Base-by-base conservation (phyloP, 2,113 vertebrate species). In the Oncorhynchus keta region DNA sequence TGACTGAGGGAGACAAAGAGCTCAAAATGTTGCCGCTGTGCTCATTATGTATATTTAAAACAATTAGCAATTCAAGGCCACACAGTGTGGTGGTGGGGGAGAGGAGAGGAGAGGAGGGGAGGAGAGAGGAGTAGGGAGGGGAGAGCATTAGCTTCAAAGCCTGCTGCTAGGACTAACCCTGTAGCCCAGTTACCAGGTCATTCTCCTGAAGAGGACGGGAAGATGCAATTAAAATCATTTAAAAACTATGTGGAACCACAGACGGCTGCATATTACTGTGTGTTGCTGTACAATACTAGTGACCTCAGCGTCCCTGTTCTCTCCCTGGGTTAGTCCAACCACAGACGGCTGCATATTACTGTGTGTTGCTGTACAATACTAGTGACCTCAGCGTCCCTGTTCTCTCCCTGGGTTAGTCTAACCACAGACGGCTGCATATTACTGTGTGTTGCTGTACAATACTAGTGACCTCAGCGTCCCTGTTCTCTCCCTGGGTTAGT, bases 11-110 rank as follows among this genome's bases (percentile, higher is more conserved):
- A 96, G 93, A 97, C 95, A 96, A 96, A 97, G 95, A 93, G 87
- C 90, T 93, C 91, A 81, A 93, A 92, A 87, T 91, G 95, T 93
- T 94, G 93, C 93, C 93, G 93, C 87, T 87, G 88, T 94, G 94
- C 95, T 97, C 95, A 96, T 97, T 96, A 95, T 93, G 93, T 92
- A 89, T 93, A 92, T 96, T 96, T 93, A 94, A 94, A 96, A 95
- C 92, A 93, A 94, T 95, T 94, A 91, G 93, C 94, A 93, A 95
- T 94, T 96, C 95, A 95, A 95, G 95, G 95, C 94, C 94, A 93
- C 92, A 92, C 93, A 87, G 87, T 92, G 85, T 77, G 92, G 80
- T 85, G 81, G 90, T 90, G 91, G 93, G 80, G 66, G n/a, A n/a
- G n/a, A n/a, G 86, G 49, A 55, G 49, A 55, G 3, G 51, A 51